Conservation (phyloP, 2,888 invertebrate species). For the Caenorhabditis becei region DNA sequence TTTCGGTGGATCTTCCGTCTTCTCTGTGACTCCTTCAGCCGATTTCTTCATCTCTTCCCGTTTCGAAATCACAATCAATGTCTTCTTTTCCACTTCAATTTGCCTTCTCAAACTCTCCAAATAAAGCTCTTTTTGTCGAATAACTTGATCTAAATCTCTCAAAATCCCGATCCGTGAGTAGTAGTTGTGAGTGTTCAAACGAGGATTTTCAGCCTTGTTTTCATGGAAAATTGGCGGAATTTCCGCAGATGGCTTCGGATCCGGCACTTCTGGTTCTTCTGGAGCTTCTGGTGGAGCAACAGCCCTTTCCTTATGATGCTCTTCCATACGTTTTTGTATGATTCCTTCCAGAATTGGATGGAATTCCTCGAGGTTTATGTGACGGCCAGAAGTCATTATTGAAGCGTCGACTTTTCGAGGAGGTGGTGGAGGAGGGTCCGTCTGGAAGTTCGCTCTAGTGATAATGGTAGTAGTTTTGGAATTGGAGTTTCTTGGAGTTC, state of each 20-base stretch:
- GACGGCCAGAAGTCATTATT: conserved; percentile 16
- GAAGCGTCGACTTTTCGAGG: conserved; percentile 1
- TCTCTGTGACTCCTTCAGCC: not conserved
- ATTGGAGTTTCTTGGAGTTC: too few species aligned
- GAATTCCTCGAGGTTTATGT: conserved; percentile 8
- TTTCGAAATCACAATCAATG: conserved; percentile 9
- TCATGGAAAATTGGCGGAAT: not conserved
- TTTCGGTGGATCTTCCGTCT: not conserved
- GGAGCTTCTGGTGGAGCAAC: not conserved
- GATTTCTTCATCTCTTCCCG: not conserved
- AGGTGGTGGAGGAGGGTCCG: not conserved
- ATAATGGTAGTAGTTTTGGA: too few species aligned
- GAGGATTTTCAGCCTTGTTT: too few species aligned
- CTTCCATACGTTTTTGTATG: conserved; percentile 5
- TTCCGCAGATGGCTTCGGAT: conserved; percentile 17
- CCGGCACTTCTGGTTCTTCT: conserved; percentile 7
- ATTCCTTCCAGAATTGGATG: conserved; percentile 10
- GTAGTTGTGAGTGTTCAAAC: conserved; percentile 39
- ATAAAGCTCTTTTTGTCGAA: conserved; percentile 15
- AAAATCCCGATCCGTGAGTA: conserved; percentile 37
- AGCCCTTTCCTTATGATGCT: not conserved
- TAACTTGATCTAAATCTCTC: conserved; percentile 41
- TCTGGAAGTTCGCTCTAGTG: too few species aligned
- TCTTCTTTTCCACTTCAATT: conserved; percentile 36
- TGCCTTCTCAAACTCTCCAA: conserved; percentile 26